Evolutionary conservation across 2,113 vertebrate genomes (phyloP), one percentile per base, ranked within the genome.

Genomic region (Lutjanus erythropterus): DNA sequence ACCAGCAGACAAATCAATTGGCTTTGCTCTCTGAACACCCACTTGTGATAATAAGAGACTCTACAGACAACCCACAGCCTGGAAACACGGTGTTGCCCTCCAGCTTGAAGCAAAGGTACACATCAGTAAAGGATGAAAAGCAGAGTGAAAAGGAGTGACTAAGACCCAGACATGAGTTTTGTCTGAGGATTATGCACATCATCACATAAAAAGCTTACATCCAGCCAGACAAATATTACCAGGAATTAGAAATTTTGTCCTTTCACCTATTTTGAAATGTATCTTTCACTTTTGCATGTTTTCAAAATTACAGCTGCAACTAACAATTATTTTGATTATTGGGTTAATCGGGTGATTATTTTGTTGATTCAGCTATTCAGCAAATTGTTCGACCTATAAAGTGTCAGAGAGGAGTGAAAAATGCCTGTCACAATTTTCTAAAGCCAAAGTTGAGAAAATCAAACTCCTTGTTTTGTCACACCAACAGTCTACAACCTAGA

Each of bases 1-100:
- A 94, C 89, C 88, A 90, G 90, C 88, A 94, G 92, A 93, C 91
- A 93, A 90, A 94, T 93, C 91, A 93, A 94, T 95, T 93, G 91
- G 86, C 90, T 86, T 84, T 88, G 91, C 89, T 92, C 86, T 92
- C 83, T 84, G 87, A 90, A 92, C 92, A 91, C 88, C 91, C 92
- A 93, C 92, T 93, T 86, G 84, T 89, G 90, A 93, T 92, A 92
- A 91, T 89, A 84, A 93, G 92, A 92, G 89, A 89, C 90, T 93
- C 90, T 83, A 87, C 89, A 91, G 85, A 89, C 88, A 88, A 71
- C 84, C 87, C 79, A 83, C 86, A 79, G 86, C 69, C 81, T 82
- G 62, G 68, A 79, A 84, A 69, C 75, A 69, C 29, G 7, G 76
- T 33, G 76, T 83, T 85, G 87, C 75, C 80, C 86, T 87, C 80